Evolutionary conservation across 2,888 invertebrate species (phyloP), one percentile per base, ranked within the genome.

Genomic region (Horisme vitalbata): DNA sequence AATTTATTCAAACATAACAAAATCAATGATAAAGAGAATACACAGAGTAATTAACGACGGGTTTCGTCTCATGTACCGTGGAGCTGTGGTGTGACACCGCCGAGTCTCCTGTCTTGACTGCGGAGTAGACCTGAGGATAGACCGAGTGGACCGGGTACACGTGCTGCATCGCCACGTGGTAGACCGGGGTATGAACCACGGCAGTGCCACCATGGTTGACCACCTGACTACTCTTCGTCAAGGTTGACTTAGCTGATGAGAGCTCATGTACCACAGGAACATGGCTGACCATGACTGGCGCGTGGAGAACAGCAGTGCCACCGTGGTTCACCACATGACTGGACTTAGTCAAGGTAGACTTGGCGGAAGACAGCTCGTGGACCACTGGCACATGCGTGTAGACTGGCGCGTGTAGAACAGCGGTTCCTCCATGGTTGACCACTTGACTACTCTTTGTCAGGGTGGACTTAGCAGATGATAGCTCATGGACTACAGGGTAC

Each of bases 11-110:
- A 56, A 43, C 31, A 15, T 15, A 59, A 37, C 35, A 55, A 44
- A 43, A 61, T 56, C 48, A 76, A 66, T 78, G 80, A 51, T 83
- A 79, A 1, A 71, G 50, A 38, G 79, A 32, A 46, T 74, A 62
- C 14, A 77, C 36, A 0, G 75, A 65, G 4, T 67, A 21, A 26
- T 73, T 70, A 4, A 80, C 65, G 0, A 76, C 57, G 0, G 82
- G 83, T 1, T 79, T 74, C 3, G 81, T 80, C 45, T 84, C 80
- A 50, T 81, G 79, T 34, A 90, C 79, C 49, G 90, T 73, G 30
- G 88, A 79, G 72, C 91, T 85, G 66, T 91, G 80, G 66, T 92
- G 81, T 57, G 90, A 75, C 56, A 91, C 67, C 8, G 85, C 79
- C 34, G 90, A 79, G 70, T 87, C 82, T 2, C 79, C 79, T 37